These are phyloP conservation scores for Epinephelus fuscoguttatus DNA, from an alignment of 2,113 vertebrate genomes.

Conservation along the genomic window DNA sequence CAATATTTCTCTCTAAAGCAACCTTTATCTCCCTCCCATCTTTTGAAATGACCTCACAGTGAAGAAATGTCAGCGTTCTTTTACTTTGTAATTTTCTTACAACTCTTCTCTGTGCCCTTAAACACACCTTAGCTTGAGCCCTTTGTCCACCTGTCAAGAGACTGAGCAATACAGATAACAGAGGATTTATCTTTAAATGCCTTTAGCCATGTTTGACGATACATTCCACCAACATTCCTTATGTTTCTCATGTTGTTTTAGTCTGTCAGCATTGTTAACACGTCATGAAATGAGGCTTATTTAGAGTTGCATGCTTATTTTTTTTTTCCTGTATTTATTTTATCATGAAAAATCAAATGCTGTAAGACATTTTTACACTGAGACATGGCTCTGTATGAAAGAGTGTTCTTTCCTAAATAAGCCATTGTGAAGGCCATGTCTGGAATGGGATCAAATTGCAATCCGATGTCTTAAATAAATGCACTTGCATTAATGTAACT, in stretches of 20 bases:
- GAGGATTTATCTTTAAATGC: conserved; percentile 23
- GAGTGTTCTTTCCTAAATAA: not conserved
- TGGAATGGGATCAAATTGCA: conserved; percentile 39
- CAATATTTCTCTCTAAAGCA: conserved; percentile 23
- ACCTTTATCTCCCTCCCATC: not conserved
- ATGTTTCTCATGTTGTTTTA: conserved; percentile 44
- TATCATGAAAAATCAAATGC: conserved; percentile 67
- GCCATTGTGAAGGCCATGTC: conserved; percentile 9
- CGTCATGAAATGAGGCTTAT: conserved; percentile 38
- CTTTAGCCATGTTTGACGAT: conserved; percentile 23
- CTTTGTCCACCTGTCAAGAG: not conserved
- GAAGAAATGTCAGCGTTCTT: not conserved
- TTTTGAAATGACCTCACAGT: conserved; percentile 30
- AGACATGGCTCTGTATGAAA: conserved; percentile 1
- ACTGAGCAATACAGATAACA: conserved; percentile 20
- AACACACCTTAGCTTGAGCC: not conserved
- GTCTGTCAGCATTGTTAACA: conserved; percentile 35
- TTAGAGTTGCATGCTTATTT: conserved; percentile 36
- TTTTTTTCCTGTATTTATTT: conserved; percentile 77
- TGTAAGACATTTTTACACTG: conserved; percentile 42
- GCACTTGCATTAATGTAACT: conserved; percentile 35
- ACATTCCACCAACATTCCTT: conserved; percentile 45
- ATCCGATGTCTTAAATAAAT: conserved; percentile 51
- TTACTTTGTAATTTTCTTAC: conserved; percentile 10
- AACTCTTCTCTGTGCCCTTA: conserved; percentile 12